phyloP scores from a whole-genome alignment of 2,888 invertebrate genomes.

The Acronicta alni region DNA sequence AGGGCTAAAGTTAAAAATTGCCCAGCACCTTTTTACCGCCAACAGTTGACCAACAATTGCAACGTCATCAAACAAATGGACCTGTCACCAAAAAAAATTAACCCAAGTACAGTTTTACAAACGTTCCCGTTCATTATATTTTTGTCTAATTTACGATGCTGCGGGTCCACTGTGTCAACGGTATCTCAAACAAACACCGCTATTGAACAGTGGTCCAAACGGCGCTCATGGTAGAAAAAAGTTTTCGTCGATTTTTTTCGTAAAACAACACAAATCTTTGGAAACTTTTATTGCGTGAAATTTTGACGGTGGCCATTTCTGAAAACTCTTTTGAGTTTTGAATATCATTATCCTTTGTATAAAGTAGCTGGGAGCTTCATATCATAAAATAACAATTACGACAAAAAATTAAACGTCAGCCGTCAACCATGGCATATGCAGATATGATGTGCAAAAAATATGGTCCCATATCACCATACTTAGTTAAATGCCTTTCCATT shows the following conservation, averaged over 20 bases:
- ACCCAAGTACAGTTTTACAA: slow-evolving; percentile 79
- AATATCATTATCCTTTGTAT: slow-evolving; percentile 74
- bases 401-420: slow-evolving; percentile 12
- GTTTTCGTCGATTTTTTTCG: slow-evolving; percentile 72
- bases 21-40: not conserved
- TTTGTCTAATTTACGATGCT: slow-evolving; percentile 80
- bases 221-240: slow-evolving; percentile 55
- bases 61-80: slow-evolving; percentile 62
- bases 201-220: slow-evolving; percentile 64
- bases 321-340: slow-evolving; percentile 69
- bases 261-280: slow-evolving; percentile 74
- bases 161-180: slow-evolving; percentile 78
- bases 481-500: too few relatives aligned
- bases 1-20: slow-evolving; percentile 15
- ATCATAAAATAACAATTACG: slow-evolving; percentile 57
- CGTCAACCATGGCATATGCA: not conserved
- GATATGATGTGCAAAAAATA: not conserved
- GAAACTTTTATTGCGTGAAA: slow-evolving; percentile 80
- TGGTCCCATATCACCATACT: not conserved
- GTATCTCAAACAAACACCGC: slow-evolving; percentile 73
- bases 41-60: slow-evolving; percentile 53
- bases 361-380: slow-evolving; percentile 73
- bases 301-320: slow-evolving; percentile 78
- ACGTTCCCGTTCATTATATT: slow-evolving; percentile 81
- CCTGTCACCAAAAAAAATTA: slow-evolving; percentile 65